Base-by-base conservation (phyloP, 2,888 invertebrate species). In the Alviniconcha strummeri region DNA sequence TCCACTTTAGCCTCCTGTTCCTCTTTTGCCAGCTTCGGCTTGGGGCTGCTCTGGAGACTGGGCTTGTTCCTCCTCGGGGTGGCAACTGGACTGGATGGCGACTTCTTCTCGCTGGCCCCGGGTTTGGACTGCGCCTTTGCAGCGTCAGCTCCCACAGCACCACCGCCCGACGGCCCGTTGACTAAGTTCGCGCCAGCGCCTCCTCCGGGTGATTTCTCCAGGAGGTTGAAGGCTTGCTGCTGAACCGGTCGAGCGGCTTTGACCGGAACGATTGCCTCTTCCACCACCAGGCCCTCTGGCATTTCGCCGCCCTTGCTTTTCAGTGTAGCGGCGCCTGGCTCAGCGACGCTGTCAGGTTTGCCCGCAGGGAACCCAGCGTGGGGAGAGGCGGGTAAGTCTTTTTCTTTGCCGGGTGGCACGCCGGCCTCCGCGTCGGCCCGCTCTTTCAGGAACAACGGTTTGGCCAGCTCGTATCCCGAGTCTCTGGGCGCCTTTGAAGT, bases 381-480 rank as follows among this genome's bases (percentile, higher is more conserved):
- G 6, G 6, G 19, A 19, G 55, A 19, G 76, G n/a, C 5, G 9
- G 5, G 56, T 4, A 15, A 8, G 56, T 11, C 36, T 11, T 60
- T 19, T 11, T 55, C 57, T 60, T 57, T 57, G 19, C 36, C 19
- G 11, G 78, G 36, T 5, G 52, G 7, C 0, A 60, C 60, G 13
- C 60, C 8, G 60, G 0, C 1, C 4, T 13, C 7, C 13, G 5
- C 52, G 56, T 60, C 60, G 4, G 8, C 11, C 9, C 36, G 60
- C 4, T 78, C 78, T 15, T 78, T 60, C 4, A 64, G 78, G 52
- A 78, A 78, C 52, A 78, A 36, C 11, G 78, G 78, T 64, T 17
- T 78, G 13, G 78, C 78, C 11, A 78, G 78, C 3, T 19, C 78
- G 52, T 78, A 78, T 3, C 78, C 78, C 7, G 78, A 64, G 19